Base-by-base conservation (phyloP, 2,888 invertebrate genomes). In the Drosophila tripunctata region DNA sequence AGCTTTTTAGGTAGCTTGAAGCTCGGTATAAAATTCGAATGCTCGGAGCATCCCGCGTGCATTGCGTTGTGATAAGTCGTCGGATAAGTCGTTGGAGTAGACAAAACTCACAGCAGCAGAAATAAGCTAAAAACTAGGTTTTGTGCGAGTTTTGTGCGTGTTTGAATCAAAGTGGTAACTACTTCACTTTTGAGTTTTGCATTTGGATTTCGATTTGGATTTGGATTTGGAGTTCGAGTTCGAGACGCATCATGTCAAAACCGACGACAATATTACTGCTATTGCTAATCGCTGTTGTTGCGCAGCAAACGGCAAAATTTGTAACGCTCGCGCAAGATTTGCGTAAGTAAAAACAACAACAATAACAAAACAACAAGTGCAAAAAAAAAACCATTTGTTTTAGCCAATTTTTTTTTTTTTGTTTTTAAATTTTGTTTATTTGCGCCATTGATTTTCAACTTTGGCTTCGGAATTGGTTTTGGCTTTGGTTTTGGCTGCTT, bases 251-350 rank as follows among this genome's bases (percentile, higher is more conserved):
- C 56, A 77, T 83, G 81, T 61, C 72, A 54, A 81, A 75, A 68
- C 67, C 64, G 38, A 44, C 67, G 55, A 57, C 66, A 54, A 30
- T 64, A 64, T 63, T 75, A 61, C 51, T 69, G 44, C 57, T 75
- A 43, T 63, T 83, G 78, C 77, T 83, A 78, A 77, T 83, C 67
- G 83, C 69, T 35, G 45, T 61, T 40, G 51, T 83, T 77, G 77
- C 81, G 75, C 81, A 78, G 74, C 57, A 78, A 54, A 50, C 54
- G 14, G 21, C 61, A 43, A 70, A 64, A 40, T 69, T 48, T 67
- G 70, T 65, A 75, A 67, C 69, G 60, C 69, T 66, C 38, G 78
- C 80, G 31, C 89, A 85, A 86, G 87, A 89, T 88, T 89, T 89
- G 89, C 89, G 89, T 89, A 89, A 89, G 89, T 89, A 78, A 50